Conservation (phyloP, 2,888 invertebrate genomes). For the Laspeyria flexula region DNA sequence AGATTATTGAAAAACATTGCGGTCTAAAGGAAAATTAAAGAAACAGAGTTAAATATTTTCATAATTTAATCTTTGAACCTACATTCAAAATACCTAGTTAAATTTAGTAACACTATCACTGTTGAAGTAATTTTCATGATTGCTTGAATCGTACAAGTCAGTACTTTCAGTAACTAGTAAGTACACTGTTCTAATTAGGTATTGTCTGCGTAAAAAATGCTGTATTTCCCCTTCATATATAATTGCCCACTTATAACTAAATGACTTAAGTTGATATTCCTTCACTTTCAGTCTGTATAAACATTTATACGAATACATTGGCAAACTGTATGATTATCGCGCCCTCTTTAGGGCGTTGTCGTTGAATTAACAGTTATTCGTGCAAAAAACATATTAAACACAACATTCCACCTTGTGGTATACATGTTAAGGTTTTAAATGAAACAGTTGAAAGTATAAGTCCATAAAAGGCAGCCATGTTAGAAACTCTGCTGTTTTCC, state of each 20-base stretch:
- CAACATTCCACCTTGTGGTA: conserved; percentile 37
- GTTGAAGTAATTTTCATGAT: no score
- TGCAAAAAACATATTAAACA: conserved; percentile 28
- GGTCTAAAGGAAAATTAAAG: no score
- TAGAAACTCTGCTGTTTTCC: conserved; percentile 55
- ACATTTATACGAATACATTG: conserved; percentile 43
- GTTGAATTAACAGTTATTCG: conserved; percentile 46
- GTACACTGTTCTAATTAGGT: neutral
- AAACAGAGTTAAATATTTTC: no score
- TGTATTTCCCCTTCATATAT: conserved; percentile 14
- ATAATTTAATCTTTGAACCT: no score
- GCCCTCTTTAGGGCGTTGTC: conserved; percentile 53
- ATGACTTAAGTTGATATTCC: conserved; percentile 27
- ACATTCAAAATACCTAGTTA: no score
- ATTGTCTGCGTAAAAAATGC: neutral
- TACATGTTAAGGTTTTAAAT: conserved; percentile 34
- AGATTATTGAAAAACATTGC: no score
- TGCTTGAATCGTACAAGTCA: no score
- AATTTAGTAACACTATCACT: no score
- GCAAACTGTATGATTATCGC: conserved; percentile 49
- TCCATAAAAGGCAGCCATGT: conserved; percentile 53
- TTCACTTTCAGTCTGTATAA: conserved; percentile 33
- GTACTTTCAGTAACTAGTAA: neutral
- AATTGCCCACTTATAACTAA: conserved; percentile 26
- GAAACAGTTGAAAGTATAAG: conserved; percentile 24